Conservation (phyloP, 2,113 vertebrate species). For the Otocyon megalotis region DNA sequence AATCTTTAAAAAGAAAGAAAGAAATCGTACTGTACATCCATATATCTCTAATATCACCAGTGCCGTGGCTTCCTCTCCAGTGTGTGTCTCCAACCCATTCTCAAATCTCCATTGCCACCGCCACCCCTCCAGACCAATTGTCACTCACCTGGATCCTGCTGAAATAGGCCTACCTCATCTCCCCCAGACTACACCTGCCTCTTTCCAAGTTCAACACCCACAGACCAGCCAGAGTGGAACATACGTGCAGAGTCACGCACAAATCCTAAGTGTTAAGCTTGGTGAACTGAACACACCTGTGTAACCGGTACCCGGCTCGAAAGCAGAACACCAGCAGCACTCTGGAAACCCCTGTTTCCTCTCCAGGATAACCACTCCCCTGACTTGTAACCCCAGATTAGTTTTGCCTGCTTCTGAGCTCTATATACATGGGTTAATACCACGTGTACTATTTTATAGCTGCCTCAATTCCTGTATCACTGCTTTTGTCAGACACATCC, state of each 20-base stretch:
- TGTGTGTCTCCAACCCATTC: rapidly evolving
- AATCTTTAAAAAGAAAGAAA: too few species aligned
- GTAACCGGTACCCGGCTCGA: not conserved
- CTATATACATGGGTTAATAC: not conserved
- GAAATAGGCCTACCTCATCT: not conserved
- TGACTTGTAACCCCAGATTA: not conserved
- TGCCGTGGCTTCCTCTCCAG: not conserved
- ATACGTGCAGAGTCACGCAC: rapidly evolving
- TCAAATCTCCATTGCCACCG: rapidly evolving
- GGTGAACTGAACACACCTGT: not conserved
- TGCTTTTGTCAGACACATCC: not conserved
- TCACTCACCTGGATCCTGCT: not conserved
- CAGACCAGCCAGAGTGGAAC: not conserved
- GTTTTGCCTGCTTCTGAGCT: not conserved
- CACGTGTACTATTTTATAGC: not conserved
- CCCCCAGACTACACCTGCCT: not conserved
- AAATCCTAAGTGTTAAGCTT: not conserved
- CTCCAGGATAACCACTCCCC: not conserved
- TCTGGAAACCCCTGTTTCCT: not conserved
- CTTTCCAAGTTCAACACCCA: not conserved
- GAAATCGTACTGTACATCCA: not conserved
- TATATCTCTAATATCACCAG: not conserved
- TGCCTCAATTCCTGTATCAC: not conserved
- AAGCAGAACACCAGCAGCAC: not conserved
- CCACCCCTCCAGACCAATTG: not conserved